These are phyloP conservation scores for Athetis lepigone DNA, from an alignment of 2,888 invertebrate species.

Conservation along the genomic window DNA sequence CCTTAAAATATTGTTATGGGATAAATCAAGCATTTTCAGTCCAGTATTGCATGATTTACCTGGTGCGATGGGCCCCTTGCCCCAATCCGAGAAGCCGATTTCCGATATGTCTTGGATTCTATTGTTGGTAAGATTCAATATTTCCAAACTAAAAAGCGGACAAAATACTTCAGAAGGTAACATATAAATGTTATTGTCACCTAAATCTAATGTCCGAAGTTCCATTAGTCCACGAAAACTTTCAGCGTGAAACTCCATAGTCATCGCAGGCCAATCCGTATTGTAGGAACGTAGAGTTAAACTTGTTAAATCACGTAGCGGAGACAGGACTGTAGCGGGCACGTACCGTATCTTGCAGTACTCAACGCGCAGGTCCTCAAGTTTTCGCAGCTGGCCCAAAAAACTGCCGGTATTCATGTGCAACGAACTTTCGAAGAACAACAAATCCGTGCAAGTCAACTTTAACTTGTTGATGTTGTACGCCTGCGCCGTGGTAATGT, in stretches of 20 bases:
- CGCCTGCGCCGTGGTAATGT: constrained; percentile 93
- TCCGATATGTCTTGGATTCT: constrained; percentile 94
- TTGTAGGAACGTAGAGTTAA: constrained; percentile 94
- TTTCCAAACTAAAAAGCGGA: constrained; percentile 92
- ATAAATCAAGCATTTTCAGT: constrained; percentile 93
- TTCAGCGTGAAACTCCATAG: constrained; percentile 94
- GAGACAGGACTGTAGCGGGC: constrained; percentile 92
- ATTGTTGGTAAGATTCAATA: constrained; percentile 94
- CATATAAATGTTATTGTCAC: constrained; percentile 94
- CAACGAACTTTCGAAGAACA: constrained; percentile 93
- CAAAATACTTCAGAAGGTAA: constrained; percentile 94
- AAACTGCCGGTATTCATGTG: constrained; percentile 92
- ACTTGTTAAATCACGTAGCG: constrained; percentile 92
- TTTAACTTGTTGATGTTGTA: constrained; percentile 93
- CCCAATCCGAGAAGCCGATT: constrained; percentile 94
- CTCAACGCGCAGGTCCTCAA: constrained; percentile 94
- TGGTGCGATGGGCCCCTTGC: constrained; percentile 92
- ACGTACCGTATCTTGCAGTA: constrained; percentile 95
- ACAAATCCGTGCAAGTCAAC: constrained; percentile 93
- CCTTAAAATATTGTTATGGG: constrained; percentile 93
- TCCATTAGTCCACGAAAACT: constrained; percentile 93
- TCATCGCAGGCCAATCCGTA: constrained; percentile 95
- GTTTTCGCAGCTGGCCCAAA: constrained; percentile 92
- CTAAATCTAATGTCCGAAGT: constrained; percentile 92
- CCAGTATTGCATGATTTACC: constrained; percentile 93